phyloP scores from a whole-genome alignment of 2,797 vertebrate species.

The Argya squamiceps region DNA sequence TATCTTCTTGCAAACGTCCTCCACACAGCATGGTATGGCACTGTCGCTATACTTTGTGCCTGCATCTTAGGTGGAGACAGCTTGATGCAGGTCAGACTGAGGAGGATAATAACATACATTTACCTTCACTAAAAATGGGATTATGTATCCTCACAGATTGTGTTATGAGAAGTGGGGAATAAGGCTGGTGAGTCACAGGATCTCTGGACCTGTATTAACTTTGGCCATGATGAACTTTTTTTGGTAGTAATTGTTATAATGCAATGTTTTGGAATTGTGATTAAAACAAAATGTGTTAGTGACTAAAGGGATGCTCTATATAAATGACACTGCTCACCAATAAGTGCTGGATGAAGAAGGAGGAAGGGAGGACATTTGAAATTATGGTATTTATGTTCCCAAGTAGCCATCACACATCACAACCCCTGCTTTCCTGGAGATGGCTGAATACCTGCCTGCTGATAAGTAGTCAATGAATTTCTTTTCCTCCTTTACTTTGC shows the following conservation, averaged over 20 bases:
- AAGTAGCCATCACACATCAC: fast-evolving
- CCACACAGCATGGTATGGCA: fast-evolving
- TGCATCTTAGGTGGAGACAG: neutral
- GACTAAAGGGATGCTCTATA: neutral
- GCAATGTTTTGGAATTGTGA: neutral
- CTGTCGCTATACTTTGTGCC: neutral
- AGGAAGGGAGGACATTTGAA: neutral
- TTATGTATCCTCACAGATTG: neutral
- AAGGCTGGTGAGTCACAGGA: neutral
- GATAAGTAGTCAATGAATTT: neutral
- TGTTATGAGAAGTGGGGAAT: neutral
- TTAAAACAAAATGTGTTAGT: neutral
- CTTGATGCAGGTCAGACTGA: neutral
- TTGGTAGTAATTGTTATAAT: neutral
- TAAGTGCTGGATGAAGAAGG: neutral
- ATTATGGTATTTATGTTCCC: neutral
- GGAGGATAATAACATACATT: neutral
- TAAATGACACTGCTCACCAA: fast-evolving
- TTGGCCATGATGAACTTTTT: neutral
- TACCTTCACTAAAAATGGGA: neutral
- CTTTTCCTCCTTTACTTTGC: neutral
- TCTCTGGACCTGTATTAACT: neutral
- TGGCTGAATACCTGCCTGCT: neutral
- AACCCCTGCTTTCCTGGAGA: neutral
- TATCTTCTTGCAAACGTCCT: neutral